Evolutionary conservation across 2,113 vertebrate species (phyloP), one percentile per base, ranked within the genome.

Genomic region (Oenanthe melanoleuca): DNA sequence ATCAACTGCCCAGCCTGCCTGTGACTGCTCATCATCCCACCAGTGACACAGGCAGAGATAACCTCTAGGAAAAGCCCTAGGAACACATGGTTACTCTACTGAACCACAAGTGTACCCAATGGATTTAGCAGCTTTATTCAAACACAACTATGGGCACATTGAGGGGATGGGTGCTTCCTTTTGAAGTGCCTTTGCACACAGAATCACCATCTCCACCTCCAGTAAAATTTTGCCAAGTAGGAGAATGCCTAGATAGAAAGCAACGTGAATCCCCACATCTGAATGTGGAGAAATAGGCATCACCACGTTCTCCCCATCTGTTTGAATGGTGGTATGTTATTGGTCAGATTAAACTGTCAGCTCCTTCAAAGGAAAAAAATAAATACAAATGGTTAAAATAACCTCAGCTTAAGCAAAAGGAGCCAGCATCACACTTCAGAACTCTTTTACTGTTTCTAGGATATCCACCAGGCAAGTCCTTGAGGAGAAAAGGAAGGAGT

Each of bases 101-200:
- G 89, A 94, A 88, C 63, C 63, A 66, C 78, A 73, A 40, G 45
- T 86, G 90, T 78, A 64, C 44, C 87, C 88, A 88, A 8, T 6
- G 53, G 64, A 71, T 81, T 38, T 86, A 60, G 75, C 88, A 75
- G 49, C 5, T 2, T 23, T 63, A 57, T 22, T 65, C 2, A 5
- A 75, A 50, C 4, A 11, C 31, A 28, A 17, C 57, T 26, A 38
- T 4, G 34, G 47, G 52, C 31, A 67, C 18, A 12, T 1, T 0
- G 0, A 71, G 74, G 20, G 53, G 40, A 70, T 6, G 14, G 31
- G 25, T 0, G 0, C 24, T 52, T 70, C 47, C 40, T 29, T 53
- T 82, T 47, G 50, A 80, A 80, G 29, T 1, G 1, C 24, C n/a
- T 21, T 28, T 60, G 31, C 44, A 83, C 26, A 31, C 8, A 78